These are phyloP conservation scores for Hippasteria phrygiana DNA, from an alignment of 53 echinoderm and acorn worm genomes.

Conservation along the genomic window DNA sequence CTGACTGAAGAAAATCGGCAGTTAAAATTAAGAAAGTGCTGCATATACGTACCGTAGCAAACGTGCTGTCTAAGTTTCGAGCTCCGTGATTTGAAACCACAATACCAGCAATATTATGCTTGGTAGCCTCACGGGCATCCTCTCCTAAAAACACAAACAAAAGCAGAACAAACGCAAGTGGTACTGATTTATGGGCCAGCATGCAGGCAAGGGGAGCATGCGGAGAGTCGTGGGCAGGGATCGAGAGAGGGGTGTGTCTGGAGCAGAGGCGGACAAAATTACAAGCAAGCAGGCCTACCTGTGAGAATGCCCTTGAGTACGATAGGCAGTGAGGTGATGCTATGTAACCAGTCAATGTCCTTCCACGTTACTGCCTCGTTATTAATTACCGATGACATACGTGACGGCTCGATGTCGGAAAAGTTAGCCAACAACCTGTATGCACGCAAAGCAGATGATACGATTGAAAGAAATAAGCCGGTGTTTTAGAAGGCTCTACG, in stretches of 20 bases:
- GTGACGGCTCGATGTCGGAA: neutral
- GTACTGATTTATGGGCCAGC: neutral
- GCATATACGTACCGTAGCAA: conserved; percentile 27
- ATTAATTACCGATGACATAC: neutral
- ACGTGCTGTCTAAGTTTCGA: conserved; percentile 25
- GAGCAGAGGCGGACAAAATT: neutral
- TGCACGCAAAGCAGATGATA: no score
- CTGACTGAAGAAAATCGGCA: no score
- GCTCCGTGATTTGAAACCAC: conserved; percentile 70
- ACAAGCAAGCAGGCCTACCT: conserved; percentile 26
- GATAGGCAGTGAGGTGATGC: conserved; percentile 77
- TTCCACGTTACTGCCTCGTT: conserved; percentile 57
- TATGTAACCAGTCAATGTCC: conserved; percentile 75
- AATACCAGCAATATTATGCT: conserved; percentile 61
- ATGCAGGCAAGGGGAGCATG: neutral
- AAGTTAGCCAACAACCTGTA: neutral
- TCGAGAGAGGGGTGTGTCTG: neutral
- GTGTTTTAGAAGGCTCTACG: no score
- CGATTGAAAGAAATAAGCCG: no score
- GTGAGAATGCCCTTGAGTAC: conserved; percentile 86
- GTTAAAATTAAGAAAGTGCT: neutral
- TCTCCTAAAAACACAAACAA: conserved; percentile 29
- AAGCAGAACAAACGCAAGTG: neutral
- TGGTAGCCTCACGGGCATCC: conserved; percentile 42
- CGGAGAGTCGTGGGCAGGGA: neutral